phyloP scores from a whole-genome alignment of 2,797 vertebrate genomes.

The Parotocinclus haroldoi region DNA sequence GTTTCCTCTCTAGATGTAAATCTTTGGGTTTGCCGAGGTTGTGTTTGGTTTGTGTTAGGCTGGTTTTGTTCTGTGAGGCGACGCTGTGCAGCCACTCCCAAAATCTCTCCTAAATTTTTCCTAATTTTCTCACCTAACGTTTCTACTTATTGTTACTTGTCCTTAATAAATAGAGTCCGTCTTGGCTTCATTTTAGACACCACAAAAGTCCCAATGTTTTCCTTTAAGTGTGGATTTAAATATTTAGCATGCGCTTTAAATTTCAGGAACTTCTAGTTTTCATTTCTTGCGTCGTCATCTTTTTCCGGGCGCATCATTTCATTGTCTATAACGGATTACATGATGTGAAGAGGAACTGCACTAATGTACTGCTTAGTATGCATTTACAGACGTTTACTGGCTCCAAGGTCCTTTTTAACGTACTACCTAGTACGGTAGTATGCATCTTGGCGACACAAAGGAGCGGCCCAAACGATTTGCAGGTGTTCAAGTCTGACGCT shows the following conservation, averaged over 20 bases:
- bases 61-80: slow-evolving; percentile 39
- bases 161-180: no score
- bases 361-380: background rate
- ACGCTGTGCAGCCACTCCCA: slow-evolving; percentile 63
- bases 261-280: background rate
- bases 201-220: no score
- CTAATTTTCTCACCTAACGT: background rate
- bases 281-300: background rate
- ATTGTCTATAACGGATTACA: slow-evolving; percentile 39
- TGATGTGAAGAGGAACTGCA: background rate
- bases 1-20: no score
- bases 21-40: slow-evolving; percentile 3
- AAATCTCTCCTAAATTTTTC: slow-evolving; percentile 24
- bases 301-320: slow-evolving; percentile 8
- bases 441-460: slow-evolving; percentile 33
- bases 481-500: slow-evolving; percentile 42
- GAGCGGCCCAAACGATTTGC: slow-evolving; percentile 26
- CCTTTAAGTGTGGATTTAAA: no score
- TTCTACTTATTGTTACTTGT: no score
- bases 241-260: background rate
- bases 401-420: background rate
- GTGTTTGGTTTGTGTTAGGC: slow-evolving; percentile 48
- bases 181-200: no score
- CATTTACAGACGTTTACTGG: background rate
- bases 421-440: background rate